Conservation (phyloP, 2,797 vertebrate species). For the Rhincodon typus region DNA sequence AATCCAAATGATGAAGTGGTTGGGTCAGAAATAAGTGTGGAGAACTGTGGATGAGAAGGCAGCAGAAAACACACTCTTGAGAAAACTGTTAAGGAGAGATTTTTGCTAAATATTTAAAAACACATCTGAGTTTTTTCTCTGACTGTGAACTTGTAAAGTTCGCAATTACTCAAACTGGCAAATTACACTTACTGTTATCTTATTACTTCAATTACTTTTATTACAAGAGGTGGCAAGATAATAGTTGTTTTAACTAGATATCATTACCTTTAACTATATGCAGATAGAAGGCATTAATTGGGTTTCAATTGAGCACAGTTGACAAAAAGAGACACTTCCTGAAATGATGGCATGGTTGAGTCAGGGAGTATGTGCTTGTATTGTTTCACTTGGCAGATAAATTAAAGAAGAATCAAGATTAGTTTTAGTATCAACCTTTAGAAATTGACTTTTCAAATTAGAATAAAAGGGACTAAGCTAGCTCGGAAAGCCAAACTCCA, state of each 20-base stretch:
- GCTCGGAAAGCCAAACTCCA: neutral
- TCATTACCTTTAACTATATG: neutral
- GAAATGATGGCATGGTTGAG: neutral
- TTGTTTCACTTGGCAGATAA: neutral
- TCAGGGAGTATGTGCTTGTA: neutral
- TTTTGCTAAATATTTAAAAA: neutral
- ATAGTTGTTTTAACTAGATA: neutral
- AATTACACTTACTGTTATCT: no score
- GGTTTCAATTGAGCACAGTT: neutral
- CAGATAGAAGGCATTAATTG: neutral
- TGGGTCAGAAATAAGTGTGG: neutral
- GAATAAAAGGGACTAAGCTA: neutral
- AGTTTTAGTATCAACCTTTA: no score
- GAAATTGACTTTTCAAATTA: neutral
- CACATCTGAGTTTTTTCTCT: neutral
- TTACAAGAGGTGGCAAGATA: neutral
- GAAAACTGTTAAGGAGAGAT: neutral
- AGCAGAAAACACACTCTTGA: neutral
- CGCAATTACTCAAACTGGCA: neutral
- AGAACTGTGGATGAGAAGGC: neutral
- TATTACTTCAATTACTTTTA: no score
- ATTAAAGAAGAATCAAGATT: neutral
- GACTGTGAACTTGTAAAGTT: neutral
- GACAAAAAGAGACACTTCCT: neutral
- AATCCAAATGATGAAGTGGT: neutral